These are phyloP conservation scores for Carapus acus DNA, from an alignment of 2,797 vertebrate species.

Conservation along the genomic window DNA sequence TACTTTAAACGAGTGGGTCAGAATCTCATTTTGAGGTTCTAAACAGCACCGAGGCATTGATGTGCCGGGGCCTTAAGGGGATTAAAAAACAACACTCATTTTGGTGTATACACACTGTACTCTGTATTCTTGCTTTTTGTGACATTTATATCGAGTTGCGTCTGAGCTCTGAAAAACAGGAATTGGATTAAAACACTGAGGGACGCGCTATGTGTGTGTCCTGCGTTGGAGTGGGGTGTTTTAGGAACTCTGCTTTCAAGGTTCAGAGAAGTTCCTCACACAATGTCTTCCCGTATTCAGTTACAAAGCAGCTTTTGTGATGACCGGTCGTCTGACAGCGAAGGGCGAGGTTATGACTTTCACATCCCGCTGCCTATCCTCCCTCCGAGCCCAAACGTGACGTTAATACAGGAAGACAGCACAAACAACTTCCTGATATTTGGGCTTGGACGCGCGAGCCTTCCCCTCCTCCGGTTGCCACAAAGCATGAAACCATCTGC, in stretches of 20 bases:
- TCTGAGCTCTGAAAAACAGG: neutral
- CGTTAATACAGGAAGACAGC: slow-evolving; percentile 62
- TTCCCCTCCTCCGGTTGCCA: slow-evolving; percentile 35
- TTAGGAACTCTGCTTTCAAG: slow-evolving; percentile 37
- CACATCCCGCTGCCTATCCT: slow-evolving; percentile 51
- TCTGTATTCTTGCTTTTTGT: slow-evolving; percentile 11
- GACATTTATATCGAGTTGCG: neutral
- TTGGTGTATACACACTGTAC: neutral
- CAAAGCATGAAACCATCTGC: slow-evolving; percentile 22
- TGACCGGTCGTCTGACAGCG: slow-evolving; percentile 56
- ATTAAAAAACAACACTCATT: slow-evolving; percentile 20
- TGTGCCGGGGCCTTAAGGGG: slow-evolving; percentile 50
- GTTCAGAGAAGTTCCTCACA: slow-evolving; percentile 42
- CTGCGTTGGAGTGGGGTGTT: slow-evolving; percentile 32
- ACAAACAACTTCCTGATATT: slow-evolving; percentile 55
- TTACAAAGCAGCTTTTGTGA: slow-evolving; percentile 42
- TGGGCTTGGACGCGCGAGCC: slow-evolving; percentile 42
- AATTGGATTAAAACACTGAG: neutral
- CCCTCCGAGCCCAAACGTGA: slow-evolving; percentile 61
- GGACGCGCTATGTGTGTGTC: slow-evolving; percentile 1
- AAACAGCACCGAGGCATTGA: slow-evolving; percentile 70
- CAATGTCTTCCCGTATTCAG: slow-evolving; percentile 43
- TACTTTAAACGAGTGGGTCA: slow-evolving; percentile 76
- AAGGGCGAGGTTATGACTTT: slow-evolving; percentile 65
- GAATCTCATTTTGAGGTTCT: slow-evolving; percentile 75